These are phyloP conservation scores for rabbit (Oryctolagus cuniculus) DNA, from an alignment of 2,113 vertebrate genomes.

Conservation along the genomic window DNA sequence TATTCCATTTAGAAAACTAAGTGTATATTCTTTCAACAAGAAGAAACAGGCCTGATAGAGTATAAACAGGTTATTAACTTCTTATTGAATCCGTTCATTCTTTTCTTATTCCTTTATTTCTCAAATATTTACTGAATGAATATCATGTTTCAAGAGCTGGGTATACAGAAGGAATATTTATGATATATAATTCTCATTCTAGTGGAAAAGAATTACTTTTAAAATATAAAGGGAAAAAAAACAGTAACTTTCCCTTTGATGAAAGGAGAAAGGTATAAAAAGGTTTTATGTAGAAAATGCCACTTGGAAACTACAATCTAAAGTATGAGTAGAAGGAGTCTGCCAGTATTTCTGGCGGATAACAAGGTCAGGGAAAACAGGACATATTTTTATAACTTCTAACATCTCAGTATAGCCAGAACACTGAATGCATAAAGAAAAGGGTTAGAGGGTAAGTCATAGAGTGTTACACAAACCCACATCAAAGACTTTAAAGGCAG, in stretches of 20 bases:
- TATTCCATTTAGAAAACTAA: conserved; percentile 9
- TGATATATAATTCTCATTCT: neutral
- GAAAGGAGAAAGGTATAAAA: neutral
- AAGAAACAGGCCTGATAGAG: neutral
- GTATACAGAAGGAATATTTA: neutral
- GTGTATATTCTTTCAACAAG: neutral
- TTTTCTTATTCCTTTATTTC: conserved; percentile 18
- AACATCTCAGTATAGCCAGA: neutral
- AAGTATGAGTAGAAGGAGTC: neutral
- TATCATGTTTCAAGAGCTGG: neutral
- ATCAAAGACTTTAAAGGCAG: neutral
- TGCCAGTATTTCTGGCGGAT: neutral
- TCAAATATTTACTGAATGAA: conserved; percentile 28
- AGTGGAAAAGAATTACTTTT: conserved; percentile 38
- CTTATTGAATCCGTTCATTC: neutral
- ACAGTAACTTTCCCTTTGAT: neutral
- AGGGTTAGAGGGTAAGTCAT: neutral
- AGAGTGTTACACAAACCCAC: too few species aligned
- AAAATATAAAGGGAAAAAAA: neutral
- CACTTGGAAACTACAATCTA: neutral
- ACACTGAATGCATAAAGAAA: neutral
- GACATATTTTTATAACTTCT: neutral
- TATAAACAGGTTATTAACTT: neutral
- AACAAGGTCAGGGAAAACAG: neutral
- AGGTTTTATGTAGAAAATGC: neutral